phyloP scores from a whole-genome alignment of 2,113 vertebrate species.

The Sisor rabdophorus region DNA sequence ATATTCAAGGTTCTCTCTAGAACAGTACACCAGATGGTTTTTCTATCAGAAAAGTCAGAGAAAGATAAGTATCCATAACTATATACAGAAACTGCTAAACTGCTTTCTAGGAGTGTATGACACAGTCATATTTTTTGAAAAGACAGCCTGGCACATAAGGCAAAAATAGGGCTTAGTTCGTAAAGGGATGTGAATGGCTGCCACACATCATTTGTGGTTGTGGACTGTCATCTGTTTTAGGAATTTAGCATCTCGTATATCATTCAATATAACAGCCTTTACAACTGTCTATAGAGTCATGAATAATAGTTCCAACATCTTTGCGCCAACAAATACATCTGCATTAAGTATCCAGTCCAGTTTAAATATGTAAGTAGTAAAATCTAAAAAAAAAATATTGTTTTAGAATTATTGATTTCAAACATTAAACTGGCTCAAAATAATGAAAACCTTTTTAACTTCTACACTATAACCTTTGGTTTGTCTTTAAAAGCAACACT shows the following conservation, averaged over 20 bases:
- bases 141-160: background rate
- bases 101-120: background rate
- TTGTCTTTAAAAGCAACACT: background rate
- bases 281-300: background rate
- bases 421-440: background rate
- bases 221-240: slow-evolving; percentile 5
- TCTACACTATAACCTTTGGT: background rate
- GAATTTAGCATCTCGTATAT: slow-evolving; percentile 4
- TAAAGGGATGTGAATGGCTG: slow-evolving; percentile 5
- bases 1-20: background rate
- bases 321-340: background rate
- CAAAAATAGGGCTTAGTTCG: slow-evolving; percentile 6
- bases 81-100: background rate
- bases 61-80: background rate
- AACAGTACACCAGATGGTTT: background rate
- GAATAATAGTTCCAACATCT: no score
- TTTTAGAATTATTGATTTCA: background rate
- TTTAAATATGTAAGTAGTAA: background rate
- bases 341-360: background rate
- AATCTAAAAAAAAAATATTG: background rate
- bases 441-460: background rate
- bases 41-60: background rate
- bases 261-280: background rate
- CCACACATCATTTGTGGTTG: slow-evolving; percentile 8
- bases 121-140: slow-evolving; percentile 13